These are phyloP conservation scores for Carlito syrichta DNA, from an alignment of 2,113 vertebrate genomes.

Conservation along the genomic window DNA sequence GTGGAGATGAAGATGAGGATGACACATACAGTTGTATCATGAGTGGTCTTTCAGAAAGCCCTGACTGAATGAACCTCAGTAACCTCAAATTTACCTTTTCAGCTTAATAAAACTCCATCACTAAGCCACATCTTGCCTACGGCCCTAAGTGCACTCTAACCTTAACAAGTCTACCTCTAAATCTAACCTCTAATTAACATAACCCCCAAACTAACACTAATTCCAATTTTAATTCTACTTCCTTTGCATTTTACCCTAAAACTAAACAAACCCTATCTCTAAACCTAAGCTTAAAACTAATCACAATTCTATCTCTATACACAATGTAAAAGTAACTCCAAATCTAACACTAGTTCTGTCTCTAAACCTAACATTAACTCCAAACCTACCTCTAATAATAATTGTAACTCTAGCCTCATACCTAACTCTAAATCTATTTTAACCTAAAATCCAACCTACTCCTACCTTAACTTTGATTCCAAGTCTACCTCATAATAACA, in stretches of 20 bases:
- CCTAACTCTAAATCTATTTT: background rate
- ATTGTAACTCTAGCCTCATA: background rate
- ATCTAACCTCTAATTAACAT: background rate
- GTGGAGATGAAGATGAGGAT: background rate
- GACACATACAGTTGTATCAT: too few species aligned
- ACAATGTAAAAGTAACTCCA: background rate
- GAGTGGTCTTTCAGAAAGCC: background rate
- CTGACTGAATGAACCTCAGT: background rate
- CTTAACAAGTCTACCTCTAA: background rate
- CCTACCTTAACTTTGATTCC: background rate
- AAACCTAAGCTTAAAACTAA: background rate
- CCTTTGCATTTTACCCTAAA: background rate
- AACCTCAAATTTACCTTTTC: background rate
- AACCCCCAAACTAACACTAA: background rate
- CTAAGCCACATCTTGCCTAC: background rate
- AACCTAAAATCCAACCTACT: background rate
- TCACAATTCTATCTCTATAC: background rate
- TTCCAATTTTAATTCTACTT: background rate
- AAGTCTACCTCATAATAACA: background rate
- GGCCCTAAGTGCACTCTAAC: background rate
- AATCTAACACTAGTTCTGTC: background rate
- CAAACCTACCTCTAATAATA: background rate
- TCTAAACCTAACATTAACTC: background rate
- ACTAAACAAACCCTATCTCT: background rate
- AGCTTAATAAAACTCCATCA: background rate